Conservation (phyloP, 2,113 vertebrate species). For the Pandion haliaetus region DNA sequence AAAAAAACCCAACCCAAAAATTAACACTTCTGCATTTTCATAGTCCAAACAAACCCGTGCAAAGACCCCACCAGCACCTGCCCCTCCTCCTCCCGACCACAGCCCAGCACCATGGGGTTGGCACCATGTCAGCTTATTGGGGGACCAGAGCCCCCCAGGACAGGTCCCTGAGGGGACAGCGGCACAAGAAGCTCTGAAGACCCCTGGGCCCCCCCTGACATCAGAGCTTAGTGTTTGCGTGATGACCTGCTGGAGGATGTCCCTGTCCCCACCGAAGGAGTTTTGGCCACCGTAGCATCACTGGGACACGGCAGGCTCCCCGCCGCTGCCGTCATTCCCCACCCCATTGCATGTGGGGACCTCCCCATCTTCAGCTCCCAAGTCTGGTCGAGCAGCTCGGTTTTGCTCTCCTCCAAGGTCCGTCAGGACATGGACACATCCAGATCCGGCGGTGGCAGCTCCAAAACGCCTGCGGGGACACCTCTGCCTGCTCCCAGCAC, state of each 20-base stretch:
- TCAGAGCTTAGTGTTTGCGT: not conserved
- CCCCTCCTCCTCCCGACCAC: not conserved
- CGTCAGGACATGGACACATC: accelerated
- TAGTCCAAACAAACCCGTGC: not conserved
- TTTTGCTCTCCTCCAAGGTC: not conserved
- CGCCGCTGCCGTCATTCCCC: accelerated
- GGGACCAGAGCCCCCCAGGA: too few relatives aligned
- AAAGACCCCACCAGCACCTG: not conserved
- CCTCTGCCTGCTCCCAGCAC: not conserved
- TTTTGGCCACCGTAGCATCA: not conserved
- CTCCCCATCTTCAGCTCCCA: not conserved
- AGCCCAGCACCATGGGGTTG: not conserved
- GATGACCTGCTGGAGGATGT: not conserved
- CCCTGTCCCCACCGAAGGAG: accelerated
- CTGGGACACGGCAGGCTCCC: accelerated
- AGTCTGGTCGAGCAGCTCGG: not conserved
- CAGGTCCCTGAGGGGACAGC: accelerated
- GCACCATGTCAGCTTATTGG: not conserved
- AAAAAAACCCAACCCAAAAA: too few relatives aligned
- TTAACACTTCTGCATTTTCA: not conserved
- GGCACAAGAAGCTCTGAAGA: not conserved
- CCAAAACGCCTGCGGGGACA: accelerated
- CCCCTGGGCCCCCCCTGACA: accelerated
- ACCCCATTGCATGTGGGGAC: accelerated
- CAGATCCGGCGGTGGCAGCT: accelerated